Percentiles rank a stretch among this genome's conserved stretches.
These are phyloP conservation scores for Indri indri DNA, from an alignment of 2,113 vertebrate genomes.

Conservation along the genomic window DNA sequence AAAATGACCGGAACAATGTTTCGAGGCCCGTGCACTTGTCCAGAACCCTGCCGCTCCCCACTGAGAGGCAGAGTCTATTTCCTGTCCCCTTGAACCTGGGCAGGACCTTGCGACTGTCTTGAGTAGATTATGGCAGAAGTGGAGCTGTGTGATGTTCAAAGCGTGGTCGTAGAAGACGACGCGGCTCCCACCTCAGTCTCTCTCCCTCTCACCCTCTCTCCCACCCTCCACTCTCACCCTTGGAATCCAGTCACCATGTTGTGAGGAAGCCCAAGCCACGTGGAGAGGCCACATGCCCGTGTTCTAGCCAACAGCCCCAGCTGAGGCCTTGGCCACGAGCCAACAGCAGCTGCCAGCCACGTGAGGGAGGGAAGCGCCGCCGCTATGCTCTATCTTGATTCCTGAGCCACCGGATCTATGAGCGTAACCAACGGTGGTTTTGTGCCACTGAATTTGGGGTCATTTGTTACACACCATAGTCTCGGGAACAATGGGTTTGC, in stretches of 20 bases:
- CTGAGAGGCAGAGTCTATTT: background rate
- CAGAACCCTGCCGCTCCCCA: too few species aligned
- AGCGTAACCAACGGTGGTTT: background rate
- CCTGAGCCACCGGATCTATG: background rate
- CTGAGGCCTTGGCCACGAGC: background rate
- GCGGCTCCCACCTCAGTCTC: background rate
- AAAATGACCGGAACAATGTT: background rate
- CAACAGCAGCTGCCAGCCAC: accelerated
- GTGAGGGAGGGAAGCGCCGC: background rate
- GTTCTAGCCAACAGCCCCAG: too few species aligned
- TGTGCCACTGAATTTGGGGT: background rate
- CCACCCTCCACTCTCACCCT: accelerated
- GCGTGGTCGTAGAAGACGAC: background rate
- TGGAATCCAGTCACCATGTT: background rate
- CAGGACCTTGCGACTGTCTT: background rate
- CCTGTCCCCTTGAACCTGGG: background rate
- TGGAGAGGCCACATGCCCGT: accelerated
- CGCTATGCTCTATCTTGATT: background rate
- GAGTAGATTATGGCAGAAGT: background rate
- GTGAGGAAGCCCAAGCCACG: background rate
- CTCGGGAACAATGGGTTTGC: background rate
- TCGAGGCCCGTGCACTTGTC: background rate
- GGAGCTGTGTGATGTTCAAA: background rate
- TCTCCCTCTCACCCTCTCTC: accelerated
- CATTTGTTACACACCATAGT: background rate